Percentiles rank a stretch among this genome's conserved stretches.
phyloP scores from a whole-genome alignment of 2,888 invertebrate species.

The Spialia ferax region DNA sequence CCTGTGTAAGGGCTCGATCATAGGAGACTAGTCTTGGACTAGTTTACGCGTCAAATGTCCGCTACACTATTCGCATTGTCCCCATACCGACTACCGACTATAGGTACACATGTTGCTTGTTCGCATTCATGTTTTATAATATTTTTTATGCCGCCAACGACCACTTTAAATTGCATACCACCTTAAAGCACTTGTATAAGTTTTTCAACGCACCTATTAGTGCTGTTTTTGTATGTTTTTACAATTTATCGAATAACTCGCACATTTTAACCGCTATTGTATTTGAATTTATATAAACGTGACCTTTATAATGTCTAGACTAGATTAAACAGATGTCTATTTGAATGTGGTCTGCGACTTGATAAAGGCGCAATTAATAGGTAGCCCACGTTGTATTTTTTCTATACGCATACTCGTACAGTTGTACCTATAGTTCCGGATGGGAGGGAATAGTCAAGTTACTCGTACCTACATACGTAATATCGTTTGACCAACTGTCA shows the following conservation, averaged over 20 bases:
- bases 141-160: neutral
- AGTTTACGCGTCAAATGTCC: neutral
- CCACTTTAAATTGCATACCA: slow-evolving; percentile 5
- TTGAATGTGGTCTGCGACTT: neutral
- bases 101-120: slow-evolving; percentile 11
- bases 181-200: neutral
- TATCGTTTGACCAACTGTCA: too few species aligned
- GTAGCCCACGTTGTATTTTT: neutral
- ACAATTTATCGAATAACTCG: slow-evolving; percentile 10
- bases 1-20: too few species aligned
- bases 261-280: slow-evolving; percentile 22
- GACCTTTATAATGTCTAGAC: slow-evolving; percentile 24
- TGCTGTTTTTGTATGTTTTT: slow-evolving; percentile 1
- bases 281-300: slow-evolving; percentile 26
- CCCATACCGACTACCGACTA: neutral
- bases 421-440: neutral
- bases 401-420: neutral
- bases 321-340: slow-evolving; percentile 19
- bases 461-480: too few species aligned
- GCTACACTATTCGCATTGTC: slow-evolving; percentile 1
- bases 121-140: slow-evolving; percentile 16
- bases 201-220: slow-evolving; percentile 8
- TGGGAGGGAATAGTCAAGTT: too few species aligned
- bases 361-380: slow-evolving; percentile 3
- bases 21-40: neutral